These are phyloP conservation scores for Toxotes lorentzi DNA, from an alignment of 2,797 vertebrate genomes.

Conservation along the genomic window DNA sequence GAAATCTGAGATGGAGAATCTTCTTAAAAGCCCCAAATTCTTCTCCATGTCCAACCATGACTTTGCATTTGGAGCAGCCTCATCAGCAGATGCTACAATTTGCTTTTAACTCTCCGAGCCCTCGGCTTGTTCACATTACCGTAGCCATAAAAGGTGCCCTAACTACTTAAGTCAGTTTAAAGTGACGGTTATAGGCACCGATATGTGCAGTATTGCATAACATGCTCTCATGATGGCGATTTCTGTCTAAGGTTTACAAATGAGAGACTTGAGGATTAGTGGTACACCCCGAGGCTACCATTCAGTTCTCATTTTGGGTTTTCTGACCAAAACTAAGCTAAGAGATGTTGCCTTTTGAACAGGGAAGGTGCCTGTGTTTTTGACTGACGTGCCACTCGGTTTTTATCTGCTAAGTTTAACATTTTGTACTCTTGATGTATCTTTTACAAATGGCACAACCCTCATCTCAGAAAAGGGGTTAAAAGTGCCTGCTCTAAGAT, in stretches of 20 bases:
- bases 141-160: constrained; percentile 45
- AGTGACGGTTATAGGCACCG: neutral
- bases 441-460: constrained; percentile 67
- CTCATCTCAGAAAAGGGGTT: constrained; percentile 44
- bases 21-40: constrained; percentile 27
- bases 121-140: constrained; percentile 13
- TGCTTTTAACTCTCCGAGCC: constrained; percentile 4
- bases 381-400: constrained; percentile 54
- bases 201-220: constrained; percentile 48
- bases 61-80: constrained; percentile 50
- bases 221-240: constrained; percentile 8
- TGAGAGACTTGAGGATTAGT: constrained; percentile 25
- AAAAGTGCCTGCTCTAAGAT: constrained; percentile 68
- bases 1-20: constrained; percentile 38
- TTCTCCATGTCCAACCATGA: constrained; percentile 32
- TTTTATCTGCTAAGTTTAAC: constrained; percentile 51
- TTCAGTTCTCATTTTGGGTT: constrained; percentile 1
- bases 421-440: constrained; percentile 52
- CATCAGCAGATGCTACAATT: neutral
- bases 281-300: constrained; percentile 12
- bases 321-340: constrained; percentile 67
- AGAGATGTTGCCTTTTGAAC: constrained; percentile 6
- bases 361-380: constrained; percentile 32
- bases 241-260: constrained; percentile 63
- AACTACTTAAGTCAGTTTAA: neutral